These are phyloP conservation scores for Neoitamus cyanurus DNA, from an alignment of 2,888 invertebrate genomes.

Conservation along the genomic window DNA sequence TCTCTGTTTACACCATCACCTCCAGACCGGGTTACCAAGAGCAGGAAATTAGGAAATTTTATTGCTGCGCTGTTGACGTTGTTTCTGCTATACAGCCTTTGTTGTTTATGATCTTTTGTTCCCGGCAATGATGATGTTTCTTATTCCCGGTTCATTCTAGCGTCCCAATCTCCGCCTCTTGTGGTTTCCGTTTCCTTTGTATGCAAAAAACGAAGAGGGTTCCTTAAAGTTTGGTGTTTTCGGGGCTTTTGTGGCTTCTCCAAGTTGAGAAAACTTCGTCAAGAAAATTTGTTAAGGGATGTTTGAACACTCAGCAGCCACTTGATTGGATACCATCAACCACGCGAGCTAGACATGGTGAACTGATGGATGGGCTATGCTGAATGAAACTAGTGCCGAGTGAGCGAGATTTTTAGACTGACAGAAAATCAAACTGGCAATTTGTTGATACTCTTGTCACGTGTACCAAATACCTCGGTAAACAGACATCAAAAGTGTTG, in stretches of 20 bases:
- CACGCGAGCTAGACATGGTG: constrained; percentile 5
- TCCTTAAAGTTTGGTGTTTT: constrained; percentile 40
- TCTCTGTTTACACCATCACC: constrained; percentile 13
- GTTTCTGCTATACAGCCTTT: constrained; percentile 27
- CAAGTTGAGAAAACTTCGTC: constrained; percentile 32
- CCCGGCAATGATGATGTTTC: constrained; percentile 36
- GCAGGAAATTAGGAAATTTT: constrained; percentile 46
- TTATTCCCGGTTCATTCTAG: constrained; percentile 19
- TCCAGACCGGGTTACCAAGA: constrained; percentile 8
- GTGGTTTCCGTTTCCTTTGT: constrained; percentile 31
- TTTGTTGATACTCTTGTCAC: constrained; percentile 54
- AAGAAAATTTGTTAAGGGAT: constrained; percentile 42
- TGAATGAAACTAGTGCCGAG: background rate
- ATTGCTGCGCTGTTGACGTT: constrained; percentile 39
- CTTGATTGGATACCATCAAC: constrained; percentile 38
- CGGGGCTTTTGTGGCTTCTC: constrained; percentile 18
- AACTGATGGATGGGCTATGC: background rate
- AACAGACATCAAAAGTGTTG: constrained; percentile 42
- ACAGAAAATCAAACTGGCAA: constrained; percentile 51
- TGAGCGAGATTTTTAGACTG: background rate
- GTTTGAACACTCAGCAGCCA: constrained; percentile 26
- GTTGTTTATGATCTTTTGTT: constrained; percentile 43
- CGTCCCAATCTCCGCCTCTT: background rate
- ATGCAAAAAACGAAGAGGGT: constrained; percentile 26
- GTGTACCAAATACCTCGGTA: constrained; percentile 51